Base-by-base conservation (phyloP, 2,113 vertebrate species). In the Cynopterus brachyotis region DNA sequence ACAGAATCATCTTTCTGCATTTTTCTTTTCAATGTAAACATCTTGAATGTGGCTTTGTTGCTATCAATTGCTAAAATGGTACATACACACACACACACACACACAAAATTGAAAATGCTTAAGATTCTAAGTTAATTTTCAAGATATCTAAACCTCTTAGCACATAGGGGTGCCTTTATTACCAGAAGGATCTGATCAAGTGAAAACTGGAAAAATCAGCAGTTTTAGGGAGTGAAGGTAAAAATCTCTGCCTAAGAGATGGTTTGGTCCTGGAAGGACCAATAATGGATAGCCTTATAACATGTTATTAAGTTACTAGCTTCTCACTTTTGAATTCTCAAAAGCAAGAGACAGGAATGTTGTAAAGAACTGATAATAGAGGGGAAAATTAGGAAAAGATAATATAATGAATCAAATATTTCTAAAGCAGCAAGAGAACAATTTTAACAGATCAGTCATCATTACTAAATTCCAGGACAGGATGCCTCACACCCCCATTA, bases 381-480 rank as follows among this genome's bases (percentile, higher is more conserved):
- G 22, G 45, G 67, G 19, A 81, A 70, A 92, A 50, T 76, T 59
- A 42, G 15, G 42, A 10, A 89, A 60, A 92, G 17, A 70, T 10
- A 73, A 86, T 67, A 59, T 37, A 88, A 62, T 42, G 19, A 93
- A 89, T 2, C 10, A 83, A 90, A 42, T 50, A 93, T 69, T 59
- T 93, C 62, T 82, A 72, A 20, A 73, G 37, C n/a, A 89, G 42
- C 0, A 17, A 70, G 37, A 96, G 3, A 95, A 86, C n/a, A 50
- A 5, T 87, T 79, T 67, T 60, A 89, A 92, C 22, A 81, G 32
- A 82, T 73, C 26, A 82, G 4, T 59, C 76, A 89, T 57, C 30
- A 67, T 73, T 57, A 57, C 91, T 83, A 76, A 94, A 22, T 92
- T 89, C 81, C 91, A 91, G 57, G 66, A 78, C 70, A 96, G 37